A percentile compares a stretch with the other conserved stretches of the same genome.
These are phyloP conservation scores for Spinus pinus DNA, from an alignment of 2,797 vertebrate genomes.

Conservation along the genomic window DNA sequence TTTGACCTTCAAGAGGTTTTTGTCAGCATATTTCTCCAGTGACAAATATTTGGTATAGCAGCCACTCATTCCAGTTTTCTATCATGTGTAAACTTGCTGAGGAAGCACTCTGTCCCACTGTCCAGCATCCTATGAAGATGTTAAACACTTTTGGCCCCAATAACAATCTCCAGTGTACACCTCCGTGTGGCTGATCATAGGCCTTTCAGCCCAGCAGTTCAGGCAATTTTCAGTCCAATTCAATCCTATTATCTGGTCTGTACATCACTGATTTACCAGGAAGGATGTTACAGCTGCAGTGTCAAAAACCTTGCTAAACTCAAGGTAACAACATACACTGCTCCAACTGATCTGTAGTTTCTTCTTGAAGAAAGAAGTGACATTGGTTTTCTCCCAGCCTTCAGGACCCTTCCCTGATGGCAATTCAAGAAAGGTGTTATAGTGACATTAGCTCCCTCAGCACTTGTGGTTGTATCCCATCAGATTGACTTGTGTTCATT, in stretches of 20 bases:
- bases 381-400: background rate
- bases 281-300: background rate
- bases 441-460: background rate
- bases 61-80: background rate
- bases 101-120: background rate
- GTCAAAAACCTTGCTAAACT: background rate
- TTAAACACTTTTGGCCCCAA: background rate
- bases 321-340: background rate
- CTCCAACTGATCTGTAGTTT: background rate
- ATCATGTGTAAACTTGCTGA: background rate
- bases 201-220: background rate
- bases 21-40: background rate
- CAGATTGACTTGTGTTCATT: background rate
- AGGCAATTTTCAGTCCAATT: background rate
- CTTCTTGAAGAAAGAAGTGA: background rate
- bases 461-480: background rate
- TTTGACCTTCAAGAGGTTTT: background rate
- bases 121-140: background rate
- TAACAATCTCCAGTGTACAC: background rate
- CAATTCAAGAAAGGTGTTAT: background rate
- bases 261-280: background rate
- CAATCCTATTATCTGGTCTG: background rate
- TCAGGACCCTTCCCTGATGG: background rate
- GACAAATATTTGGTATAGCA: background rate
- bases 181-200: background rate